A percentile compares a stretch with the other conserved stretches of the same genome.
Conservation (phyloP, 2,888 invertebrate species). For the Brassicogethes aeneus region DNA sequence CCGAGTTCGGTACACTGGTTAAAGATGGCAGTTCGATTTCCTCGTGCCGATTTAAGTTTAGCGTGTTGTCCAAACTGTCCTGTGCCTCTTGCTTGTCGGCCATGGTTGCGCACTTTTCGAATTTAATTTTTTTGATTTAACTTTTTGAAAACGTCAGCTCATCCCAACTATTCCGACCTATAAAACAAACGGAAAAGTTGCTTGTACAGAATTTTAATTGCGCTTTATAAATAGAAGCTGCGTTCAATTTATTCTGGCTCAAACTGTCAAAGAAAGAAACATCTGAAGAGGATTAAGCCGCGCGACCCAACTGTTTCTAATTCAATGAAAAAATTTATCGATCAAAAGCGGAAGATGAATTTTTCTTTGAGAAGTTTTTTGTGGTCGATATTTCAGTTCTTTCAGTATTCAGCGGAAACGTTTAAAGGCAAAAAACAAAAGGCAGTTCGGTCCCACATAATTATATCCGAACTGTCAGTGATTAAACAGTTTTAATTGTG, state of each 20-base stretch:
- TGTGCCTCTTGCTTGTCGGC: constrained; percentile 35
- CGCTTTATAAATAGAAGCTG: too few species aligned
- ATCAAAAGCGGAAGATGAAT: too few species aligned
- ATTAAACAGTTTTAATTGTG: constrained; percentile 7
- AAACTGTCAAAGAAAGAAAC: too few species aligned
- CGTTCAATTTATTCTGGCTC: too few species aligned
- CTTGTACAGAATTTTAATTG: background rate
- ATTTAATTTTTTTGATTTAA: constrained; percentile 9
- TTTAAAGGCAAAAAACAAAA: constrained; percentile 9
- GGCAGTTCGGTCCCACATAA: constrained; percentile 31
- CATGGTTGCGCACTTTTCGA: constrained; percentile 32
- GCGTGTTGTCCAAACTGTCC: constrained; percentile 37
- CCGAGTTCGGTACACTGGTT: constrained; percentile 35
- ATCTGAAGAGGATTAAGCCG: too few species aligned
- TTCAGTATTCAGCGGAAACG: constrained; percentile 21
- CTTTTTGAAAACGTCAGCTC: constrained; percentile 29
- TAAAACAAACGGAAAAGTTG: too few species aligned
- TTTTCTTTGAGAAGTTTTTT: too few species aligned
- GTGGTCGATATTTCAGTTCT: too few species aligned
- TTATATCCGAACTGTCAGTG: constrained; percentile 33
- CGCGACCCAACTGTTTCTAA: too few species aligned
- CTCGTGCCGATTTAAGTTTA: constrained; percentile 39
- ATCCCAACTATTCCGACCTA: constrained; percentile 23
- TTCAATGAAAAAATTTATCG: too few species aligned
- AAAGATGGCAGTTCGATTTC: constrained; percentile 40